Conservation (phyloP, 2,888 invertebrate genomes). For the Amaurobius ferox region DNA sequence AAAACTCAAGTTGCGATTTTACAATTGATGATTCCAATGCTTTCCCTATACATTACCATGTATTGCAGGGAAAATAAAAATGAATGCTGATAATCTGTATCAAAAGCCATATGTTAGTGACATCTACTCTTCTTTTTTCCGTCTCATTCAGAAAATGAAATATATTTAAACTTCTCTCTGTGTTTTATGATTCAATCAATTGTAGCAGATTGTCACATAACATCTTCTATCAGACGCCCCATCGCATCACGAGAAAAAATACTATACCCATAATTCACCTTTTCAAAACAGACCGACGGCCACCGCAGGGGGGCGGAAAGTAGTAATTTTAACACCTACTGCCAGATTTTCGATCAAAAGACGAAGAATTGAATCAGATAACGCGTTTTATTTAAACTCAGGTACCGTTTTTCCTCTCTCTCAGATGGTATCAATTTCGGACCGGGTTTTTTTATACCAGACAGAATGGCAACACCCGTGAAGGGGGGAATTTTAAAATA, state of each 20-base stretch:
- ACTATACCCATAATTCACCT: neutral
- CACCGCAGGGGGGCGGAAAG: neutral
- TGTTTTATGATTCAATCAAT: no score
- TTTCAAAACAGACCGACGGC: neutral
- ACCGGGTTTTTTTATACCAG: conserved; percentile 34
- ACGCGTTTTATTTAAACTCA: conserved; percentile 69
- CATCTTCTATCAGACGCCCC: no score
- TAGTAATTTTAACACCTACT: conserved; percentile 45
- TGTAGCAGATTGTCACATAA: no score
- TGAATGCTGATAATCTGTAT: no score
- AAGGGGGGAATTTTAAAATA: conserved; percentile 67
- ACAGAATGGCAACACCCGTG: conserved; percentile 63
- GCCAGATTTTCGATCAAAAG: conserved; percentile 8
- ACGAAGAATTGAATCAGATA: conserved; percentile 54
- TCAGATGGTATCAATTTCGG: conserved; percentile 49
- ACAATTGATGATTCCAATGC: no score
- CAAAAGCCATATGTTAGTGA: no score
- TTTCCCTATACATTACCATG: no score
- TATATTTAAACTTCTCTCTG: no score
- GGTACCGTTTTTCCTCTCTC: conserved; percentile 24
- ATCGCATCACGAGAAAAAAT: neutral
- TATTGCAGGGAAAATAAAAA: no score
- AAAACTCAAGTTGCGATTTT: no score
- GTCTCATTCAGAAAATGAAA: no score
- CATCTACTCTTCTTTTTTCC: no score